Base-by-base conservation (phyloP, 30 jellyfish, hydroid and myxozoan species). In the Cassiopea andromeda region DNA sequence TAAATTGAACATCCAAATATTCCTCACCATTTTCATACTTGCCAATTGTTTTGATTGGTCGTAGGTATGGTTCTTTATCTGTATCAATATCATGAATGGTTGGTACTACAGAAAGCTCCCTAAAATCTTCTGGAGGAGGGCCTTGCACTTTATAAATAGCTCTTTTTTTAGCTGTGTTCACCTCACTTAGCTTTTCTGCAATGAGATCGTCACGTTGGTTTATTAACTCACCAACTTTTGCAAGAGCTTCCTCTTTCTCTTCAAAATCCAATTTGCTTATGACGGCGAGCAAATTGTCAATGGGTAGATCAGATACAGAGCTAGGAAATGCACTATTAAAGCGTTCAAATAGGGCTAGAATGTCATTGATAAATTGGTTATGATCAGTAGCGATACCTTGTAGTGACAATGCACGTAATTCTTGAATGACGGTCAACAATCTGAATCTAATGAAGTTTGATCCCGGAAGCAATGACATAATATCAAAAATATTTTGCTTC, bases 31-130 rank as follows among this genome's bases (percentile, higher is more conserved):
- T 83, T n/a, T 77, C 16, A 44, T 92, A 85, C 44, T 49, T 57
- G 45, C 98, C 98, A 67, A 73, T 44, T 10, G 89, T 38, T 68
- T 88, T 88, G 67, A 93, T 88, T 16, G 98, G 94, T 7, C 97
- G 61, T 46, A 92, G 95, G 46, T 70, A 84, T 2, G 92, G 84
- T 38, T 49, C 45, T 48, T 69, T 77, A 45, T 77, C 87, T 48
- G 69, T 46, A 7, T 17, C 44, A 16, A 92, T 70, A 43, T 92
- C 97, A 16, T 69, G 46, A 17, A 45, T 43, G 9, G 94, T 86
- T 50, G 97, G 97, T 43, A 47, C 49, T 0, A 80, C 84, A 18
- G 97, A 67, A 10, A 85, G 78, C 59, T 69, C 72, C 10, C 97
- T 89, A 78, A 85, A 85, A 46, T 92, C 95, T 54, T 92, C 92